Evolutionary conservation across 2,888 invertebrate genomes (phyloP).

Genomic region (Mythimna albipuncta): DNA sequence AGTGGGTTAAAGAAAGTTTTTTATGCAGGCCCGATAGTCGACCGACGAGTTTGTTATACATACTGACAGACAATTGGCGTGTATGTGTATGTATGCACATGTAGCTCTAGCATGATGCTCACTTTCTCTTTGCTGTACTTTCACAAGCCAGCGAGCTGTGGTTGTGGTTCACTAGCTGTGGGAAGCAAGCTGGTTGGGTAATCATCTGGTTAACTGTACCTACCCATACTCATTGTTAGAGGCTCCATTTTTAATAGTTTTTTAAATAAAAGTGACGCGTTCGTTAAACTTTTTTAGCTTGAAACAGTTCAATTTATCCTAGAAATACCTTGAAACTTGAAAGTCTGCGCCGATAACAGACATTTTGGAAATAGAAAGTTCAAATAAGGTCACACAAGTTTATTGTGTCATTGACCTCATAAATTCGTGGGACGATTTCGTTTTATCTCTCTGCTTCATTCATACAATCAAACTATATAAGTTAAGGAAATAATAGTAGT

Average conservation of each 20-base stretch:
- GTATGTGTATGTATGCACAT: slow-evolving; percentile 76
- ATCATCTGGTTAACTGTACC: slow-evolving; percentile 54
- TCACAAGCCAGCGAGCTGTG: slow-evolving; percentile 86
- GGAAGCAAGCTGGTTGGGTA: slow-evolving; percentile 75
- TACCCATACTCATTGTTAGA: slow-evolving; percentile 22
- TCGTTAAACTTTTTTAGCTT: background rate
- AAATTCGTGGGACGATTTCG: slow-evolving; percentile 25
- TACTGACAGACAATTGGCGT: slow-evolving; percentile 71
- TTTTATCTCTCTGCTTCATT: slow-evolving; percentile 24
- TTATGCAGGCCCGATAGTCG: slow-evolving; percentile 82
- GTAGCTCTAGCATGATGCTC: slow-evolving; percentile 83
- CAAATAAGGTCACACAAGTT: slow-evolving; percentile 69
- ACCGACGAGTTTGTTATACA: slow-evolving; percentile 83
- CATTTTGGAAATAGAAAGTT: slow-evolving; percentile 68
- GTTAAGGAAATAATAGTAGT: background rate
- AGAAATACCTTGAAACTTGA: slow-evolving; percentile 54
- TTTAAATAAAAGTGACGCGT: background rate
- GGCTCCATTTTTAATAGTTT: background rate
- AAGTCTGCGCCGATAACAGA: slow-evolving; percentile 34
- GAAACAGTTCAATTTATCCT: background rate
- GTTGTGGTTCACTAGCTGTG: slow-evolving; percentile 85
- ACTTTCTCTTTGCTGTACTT: slow-evolving; percentile 90
- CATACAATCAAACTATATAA: slow-evolving; percentile 16
- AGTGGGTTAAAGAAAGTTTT: slow-evolving; percentile 91
- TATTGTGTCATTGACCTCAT: slow-evolving; percentile 71